Conservation (phyloP, 2,797 vertebrate species). For the Apodemus agrarius region DNA sequence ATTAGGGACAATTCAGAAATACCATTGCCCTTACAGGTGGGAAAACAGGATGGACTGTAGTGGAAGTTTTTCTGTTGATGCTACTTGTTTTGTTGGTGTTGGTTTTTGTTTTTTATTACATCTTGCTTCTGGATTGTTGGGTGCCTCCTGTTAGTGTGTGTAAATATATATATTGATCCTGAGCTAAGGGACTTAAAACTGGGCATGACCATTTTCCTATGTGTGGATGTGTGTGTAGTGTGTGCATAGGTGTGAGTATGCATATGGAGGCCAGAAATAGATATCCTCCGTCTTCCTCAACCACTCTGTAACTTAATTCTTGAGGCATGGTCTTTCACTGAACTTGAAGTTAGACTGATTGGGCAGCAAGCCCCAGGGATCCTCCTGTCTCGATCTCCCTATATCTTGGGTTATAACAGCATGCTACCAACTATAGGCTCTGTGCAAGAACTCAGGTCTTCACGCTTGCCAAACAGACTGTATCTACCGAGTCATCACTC, state of each 20-base stretch:
- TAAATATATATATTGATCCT: not conserved
- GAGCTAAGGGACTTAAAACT: slow-evolving; percentile 34
- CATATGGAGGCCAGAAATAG: not conserved
- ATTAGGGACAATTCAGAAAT: not conserved
- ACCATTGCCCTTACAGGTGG: not conserved
- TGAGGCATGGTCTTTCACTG: not conserved
- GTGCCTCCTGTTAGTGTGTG: not conserved
- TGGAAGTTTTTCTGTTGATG: not conserved
- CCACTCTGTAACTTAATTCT: not conserved
- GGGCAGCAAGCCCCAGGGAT: not conserved
- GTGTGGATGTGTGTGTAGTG: not conserved
- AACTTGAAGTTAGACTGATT: not conserved
- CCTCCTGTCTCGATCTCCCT: not conserved
- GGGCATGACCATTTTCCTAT: not conserved
- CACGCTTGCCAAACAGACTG: not conserved
- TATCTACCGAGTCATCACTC: not conserved
- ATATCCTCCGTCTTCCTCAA: not conserved
- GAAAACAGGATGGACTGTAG: not conserved
- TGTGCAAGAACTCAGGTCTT: not conserved
- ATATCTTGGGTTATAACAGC: not conserved
- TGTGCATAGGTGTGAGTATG: not conserved
- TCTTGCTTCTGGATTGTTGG: not conserved
- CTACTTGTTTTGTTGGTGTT: not conserved
- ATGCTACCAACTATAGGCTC: not conserved
- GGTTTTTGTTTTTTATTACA: not conserved